Base-by-base conservation (phyloP, 2,888 invertebrate genomes). In the Abrostola tripartita region DNA sequence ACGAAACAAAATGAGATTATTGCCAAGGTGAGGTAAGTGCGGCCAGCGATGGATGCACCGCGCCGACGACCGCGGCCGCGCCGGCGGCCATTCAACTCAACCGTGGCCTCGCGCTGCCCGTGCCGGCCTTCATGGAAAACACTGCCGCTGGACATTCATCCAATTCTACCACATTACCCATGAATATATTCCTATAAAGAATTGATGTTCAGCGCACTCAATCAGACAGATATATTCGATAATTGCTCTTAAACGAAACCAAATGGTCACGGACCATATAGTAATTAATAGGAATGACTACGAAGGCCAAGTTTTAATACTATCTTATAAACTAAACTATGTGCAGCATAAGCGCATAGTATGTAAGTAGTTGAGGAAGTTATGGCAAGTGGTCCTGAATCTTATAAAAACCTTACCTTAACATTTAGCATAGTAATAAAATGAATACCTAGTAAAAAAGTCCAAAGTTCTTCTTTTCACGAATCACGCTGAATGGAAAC, bases 31-130 rank as follows among this genome's bases (percentile, higher is more conserved):
- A 91, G 89, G 88, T 88, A 88, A 89, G 87, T 87, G 82, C 84
- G 86, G 86, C 86, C 71, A 64, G 70, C 87, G 88, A 87, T 88
- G 88, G 87, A 87, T 87, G 90, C 86, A 85, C 85, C 84, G 84
- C 85, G 86, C 80, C 87, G 85, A 81, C 86, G 86, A 82, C 87
- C 82, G 81, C 79, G 75, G 79, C 75, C 75, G 76, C 79, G 68
- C 84, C 84, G 80, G 85, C 89, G 93, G 93, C 82, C 93, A 89
- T 93, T 94, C 93, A 93, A 94, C 94, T 88, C 92, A 76, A 72
- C 79, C 84, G 85, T 85, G 86, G 89, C 86, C 86, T 85, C 87
- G 85, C 83, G 71, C 73, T 77, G 44, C 44, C 44, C 44, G 76
- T 71, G 79, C 80, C 78, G 78, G 74, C 81, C 84, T 82, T 82